phyloP scores from a whole-genome alignment of 2,888 invertebrate species.

The Drosophila tanythrix region DNA sequence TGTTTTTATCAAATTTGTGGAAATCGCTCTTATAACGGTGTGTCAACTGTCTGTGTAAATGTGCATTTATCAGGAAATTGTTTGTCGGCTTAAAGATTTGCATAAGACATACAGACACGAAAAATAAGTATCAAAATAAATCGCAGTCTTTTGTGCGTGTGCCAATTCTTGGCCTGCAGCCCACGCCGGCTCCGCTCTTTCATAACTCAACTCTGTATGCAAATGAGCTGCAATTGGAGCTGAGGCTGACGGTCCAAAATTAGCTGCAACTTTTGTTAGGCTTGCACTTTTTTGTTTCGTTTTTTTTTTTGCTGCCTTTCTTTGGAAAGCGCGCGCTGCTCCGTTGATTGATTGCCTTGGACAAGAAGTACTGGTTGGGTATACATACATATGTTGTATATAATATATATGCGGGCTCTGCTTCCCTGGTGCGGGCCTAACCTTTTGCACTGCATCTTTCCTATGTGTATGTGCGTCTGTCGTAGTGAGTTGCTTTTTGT shows the following conservation, averaged over 20 bases:
- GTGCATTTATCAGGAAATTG: slow-evolving; percentile 72
- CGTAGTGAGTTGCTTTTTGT: slow-evolving; percentile 17
- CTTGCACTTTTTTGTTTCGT: slow-evolving; percentile 48
- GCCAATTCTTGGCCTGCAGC: slow-evolving; percentile 62
- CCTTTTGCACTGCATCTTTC: slow-evolving; percentile 63
- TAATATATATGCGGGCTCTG: slow-evolving; percentile 61
- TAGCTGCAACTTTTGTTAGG: slow-evolving; percentile 71
- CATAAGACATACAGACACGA: slow-evolving; percentile 55
- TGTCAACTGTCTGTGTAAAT: slow-evolving; percentile 14
- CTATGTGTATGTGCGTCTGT: slow-evolving; percentile 7
- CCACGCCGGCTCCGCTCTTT: slow-evolving; percentile 51
- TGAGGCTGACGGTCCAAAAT: slow-evolving; percentile 46
- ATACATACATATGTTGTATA: not conserved
- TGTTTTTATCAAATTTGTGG: slow-evolving; percentile 69
- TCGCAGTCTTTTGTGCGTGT: slow-evolving; percentile 69
- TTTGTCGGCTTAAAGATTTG: slow-evolving; percentile 71
- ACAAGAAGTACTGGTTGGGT: slow-evolving; percentile 33
- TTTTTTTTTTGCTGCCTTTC: slow-evolving; percentile 50
- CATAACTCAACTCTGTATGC: slow-evolving; percentile 59
- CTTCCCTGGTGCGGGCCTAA: slow-evolving; percentile 68
- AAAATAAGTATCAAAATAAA: slow-evolving; percentile 27
- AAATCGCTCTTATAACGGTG: slow-evolving; percentile 70
- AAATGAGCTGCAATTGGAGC: slow-evolving; percentile 62
- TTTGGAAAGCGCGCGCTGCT: slow-evolving; percentile 66
- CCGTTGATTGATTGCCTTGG: slow-evolving; percentile 69